Evolutionary conservation across 2,113 vertebrate species (phyloP).

Genomic region (Trematomus loennbergii): DNA sequence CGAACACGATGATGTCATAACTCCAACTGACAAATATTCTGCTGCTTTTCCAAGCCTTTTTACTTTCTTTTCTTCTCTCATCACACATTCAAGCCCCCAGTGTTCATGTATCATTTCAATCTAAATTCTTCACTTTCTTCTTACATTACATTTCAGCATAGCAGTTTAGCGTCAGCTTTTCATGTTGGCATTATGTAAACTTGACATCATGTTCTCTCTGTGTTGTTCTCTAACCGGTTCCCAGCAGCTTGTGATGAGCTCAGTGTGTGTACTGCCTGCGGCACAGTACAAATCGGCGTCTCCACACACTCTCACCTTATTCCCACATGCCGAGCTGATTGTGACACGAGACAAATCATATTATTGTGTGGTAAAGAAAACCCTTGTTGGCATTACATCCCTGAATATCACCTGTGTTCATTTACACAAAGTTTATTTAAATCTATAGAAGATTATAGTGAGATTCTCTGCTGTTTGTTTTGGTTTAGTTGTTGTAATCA

Average conservation of each 20-base stretch:
- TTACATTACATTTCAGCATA: too few species aligned
- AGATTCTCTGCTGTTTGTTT: background rate
- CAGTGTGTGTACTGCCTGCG: background rate
- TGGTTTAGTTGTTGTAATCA: background rate
- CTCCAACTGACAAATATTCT: too few species aligned
- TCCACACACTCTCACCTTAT: background rate
- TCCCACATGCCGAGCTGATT: background rate
- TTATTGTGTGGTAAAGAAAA: background rate
- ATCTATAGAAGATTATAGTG: background rate
- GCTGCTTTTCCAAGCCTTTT: too few species aligned
- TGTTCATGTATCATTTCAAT: too few species aligned
- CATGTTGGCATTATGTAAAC: background rate
- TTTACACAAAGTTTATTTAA: background rate
- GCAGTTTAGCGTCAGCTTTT: too few species aligned
- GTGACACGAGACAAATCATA: slow-evolving; percentile 1
- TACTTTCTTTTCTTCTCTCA: too few species aligned
- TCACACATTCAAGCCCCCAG: too few species aligned
- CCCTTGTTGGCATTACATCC: too few species aligned
- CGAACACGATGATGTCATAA: too few species aligned
- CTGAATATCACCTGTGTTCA: too few species aligned
- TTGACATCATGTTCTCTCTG: too few species aligned
- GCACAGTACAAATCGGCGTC: background rate
- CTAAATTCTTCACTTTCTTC: too few species aligned
- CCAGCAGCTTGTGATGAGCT: background rate
- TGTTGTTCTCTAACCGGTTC: background rate